phyloP scores from a whole-genome alignment of 2,888 invertebrate genomes.

The Cephus nigrinus region DNA sequence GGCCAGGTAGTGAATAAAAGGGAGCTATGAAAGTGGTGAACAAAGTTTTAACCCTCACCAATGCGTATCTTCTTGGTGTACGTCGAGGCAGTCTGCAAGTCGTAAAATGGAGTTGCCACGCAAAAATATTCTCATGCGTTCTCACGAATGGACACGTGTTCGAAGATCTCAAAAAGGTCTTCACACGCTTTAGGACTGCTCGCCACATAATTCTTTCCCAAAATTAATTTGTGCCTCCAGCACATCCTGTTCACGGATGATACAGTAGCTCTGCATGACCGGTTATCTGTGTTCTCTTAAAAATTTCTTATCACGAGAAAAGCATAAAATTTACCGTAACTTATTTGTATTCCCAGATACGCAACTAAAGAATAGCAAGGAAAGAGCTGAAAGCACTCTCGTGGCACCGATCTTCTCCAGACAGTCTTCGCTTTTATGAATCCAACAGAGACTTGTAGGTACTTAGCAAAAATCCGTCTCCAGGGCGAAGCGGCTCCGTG shows the following conservation, averaged over 20 bases:
- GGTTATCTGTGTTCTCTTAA: neutral
- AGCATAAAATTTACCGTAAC: neutral
- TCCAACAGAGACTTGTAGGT: slow-evolving; percentile 1
- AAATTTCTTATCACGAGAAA: neutral
- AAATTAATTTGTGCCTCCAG: neutral
- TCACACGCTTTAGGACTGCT: neutral
- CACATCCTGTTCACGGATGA: neutral
- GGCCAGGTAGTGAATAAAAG: neutral
- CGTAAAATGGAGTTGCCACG: slow-evolving; percentile 4
- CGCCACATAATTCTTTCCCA: neutral
- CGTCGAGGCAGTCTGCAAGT: slow-evolving; percentile 3
- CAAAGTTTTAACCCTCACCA: neutral
- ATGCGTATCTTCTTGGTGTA: neutral
- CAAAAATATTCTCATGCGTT: neutral
- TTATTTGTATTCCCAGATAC: neutral
- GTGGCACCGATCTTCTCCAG: slow-evolving; percentile 3
- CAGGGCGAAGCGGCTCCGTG: neutral
- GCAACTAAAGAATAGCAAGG: neutral
- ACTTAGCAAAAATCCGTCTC: slow-evolving; percentile 7
- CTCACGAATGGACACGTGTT: slow-evolving; percentile 1
- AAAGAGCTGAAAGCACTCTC: slow-evolving; percentile 5
- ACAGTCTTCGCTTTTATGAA: slow-evolving; percentile 8
- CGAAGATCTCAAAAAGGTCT: neutral
- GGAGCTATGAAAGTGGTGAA: neutral
- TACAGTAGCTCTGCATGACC: neutral